Base-by-base conservation (phyloP, 2,113 vertebrate genomes). In the Halichoeres trimaculatus region DNA sequence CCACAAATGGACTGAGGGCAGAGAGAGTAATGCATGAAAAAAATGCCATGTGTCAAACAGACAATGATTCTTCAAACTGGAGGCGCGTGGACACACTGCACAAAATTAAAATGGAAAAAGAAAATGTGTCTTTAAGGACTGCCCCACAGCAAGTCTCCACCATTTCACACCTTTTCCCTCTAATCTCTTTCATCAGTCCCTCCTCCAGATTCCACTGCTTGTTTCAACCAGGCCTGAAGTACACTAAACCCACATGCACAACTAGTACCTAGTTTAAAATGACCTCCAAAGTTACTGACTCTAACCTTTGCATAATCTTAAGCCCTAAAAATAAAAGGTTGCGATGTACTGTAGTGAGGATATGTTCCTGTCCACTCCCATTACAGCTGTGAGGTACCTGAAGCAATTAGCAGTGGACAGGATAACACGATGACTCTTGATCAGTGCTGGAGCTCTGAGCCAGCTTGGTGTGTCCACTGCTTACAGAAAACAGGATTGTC, bases 401-500 rank as follows among this genome's bases (percentile, higher is more conserved):
- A 80, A 82, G 65, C 76, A 88, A 82, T 89, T 83, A 85, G 78
- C 59, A 61, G 78, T 26, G 72, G 72, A 76, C 81, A 83, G 81
- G 76, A 81, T 77, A 87, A 64, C 85, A 80, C 67, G 40, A 85
- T 76, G 88, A 83, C 74, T 88, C 81, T 80, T 83, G 88, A 85
- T 76, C 84, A 79, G 80, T 53, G 76, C 67, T 77, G 59, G 67
- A 74, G 80, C 76, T 67, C 76, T 74, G 23, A 89, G 85, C 78
- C 74, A 71, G 72, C 88, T 74, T 73, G 73, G 88, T 76, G 83
- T 88, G 87, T 84, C 87, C 81, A 66, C 90, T 85, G 88, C 86
- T 91, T 89, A 89, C 91, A 90, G 85, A 91, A 93, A 94, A 93
- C 89, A 89, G 91, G 84, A 93, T 93, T 93, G 92, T 80, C 88